These are phyloP conservation scores for Hydrotaea cyrtoneurina DNA, from an alignment of 2,888 invertebrate species.

Conservation along the genomic window DNA sequence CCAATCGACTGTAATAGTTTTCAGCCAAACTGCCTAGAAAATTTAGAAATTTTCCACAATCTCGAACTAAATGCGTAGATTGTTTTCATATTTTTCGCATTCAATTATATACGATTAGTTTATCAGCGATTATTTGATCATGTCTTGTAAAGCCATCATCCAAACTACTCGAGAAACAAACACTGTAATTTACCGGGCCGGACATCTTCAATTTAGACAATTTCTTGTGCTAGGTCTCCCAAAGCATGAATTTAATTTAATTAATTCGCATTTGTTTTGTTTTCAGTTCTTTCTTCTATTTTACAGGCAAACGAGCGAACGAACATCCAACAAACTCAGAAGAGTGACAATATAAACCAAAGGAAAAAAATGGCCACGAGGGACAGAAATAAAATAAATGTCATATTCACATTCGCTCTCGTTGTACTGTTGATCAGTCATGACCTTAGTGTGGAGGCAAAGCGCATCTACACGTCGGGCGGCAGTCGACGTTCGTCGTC, in stretches of 20 bases:
- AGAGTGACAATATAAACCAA: not conserved
- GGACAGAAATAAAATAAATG: conserved; percentile 44
- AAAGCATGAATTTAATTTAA: conserved; percentile 19
- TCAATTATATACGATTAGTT: too few species aligned
- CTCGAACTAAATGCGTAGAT: not conserved
- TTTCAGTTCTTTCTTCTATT: not conserved
- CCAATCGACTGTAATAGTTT: too few species aligned
- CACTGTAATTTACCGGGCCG: conserved; percentile 32
- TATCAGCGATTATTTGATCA: not conserved
- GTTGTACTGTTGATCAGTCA: conserved; percentile 65
- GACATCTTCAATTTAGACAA: conserved; percentile 22
- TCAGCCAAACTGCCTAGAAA: too few species aligned
- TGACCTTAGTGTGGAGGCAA: conserved; percentile 70
- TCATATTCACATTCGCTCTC: conserved; percentile 26
- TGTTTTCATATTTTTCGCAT: not conserved
- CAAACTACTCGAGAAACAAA: not conserved
- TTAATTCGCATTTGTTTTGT: conserved; percentile 39
- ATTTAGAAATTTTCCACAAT: too few species aligned
- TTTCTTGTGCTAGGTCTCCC: not conserved
- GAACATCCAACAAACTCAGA: conserved; percentile 31
- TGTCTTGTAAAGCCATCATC: not conserved
- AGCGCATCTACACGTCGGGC: conserved; percentile 71
- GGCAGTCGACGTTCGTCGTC: conserved; percentile 68
- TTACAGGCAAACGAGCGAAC: too few species aligned
- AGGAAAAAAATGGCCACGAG: conserved; percentile 39